phyloP scores from a whole-genome alignment of 2,797 vertebrate species.

The Dendrocincla fuliginosa region DNA sequence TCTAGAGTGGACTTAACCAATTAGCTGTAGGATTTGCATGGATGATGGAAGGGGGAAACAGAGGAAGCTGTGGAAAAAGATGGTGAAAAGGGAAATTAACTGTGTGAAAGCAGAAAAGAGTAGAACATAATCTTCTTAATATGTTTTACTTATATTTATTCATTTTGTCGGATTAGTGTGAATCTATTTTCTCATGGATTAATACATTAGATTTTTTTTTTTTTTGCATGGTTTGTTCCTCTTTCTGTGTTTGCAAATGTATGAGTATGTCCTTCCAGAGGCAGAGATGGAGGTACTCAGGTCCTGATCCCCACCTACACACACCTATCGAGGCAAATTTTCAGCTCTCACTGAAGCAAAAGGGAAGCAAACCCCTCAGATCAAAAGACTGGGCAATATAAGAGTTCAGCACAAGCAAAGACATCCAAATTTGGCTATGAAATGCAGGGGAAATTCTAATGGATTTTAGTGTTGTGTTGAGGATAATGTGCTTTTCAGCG shows the following conservation, averaged over 20 bases:
- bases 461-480: slow-evolving; percentile 11
- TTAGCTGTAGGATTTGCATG: neutral
- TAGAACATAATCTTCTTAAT: slow-evolving; percentile 21
- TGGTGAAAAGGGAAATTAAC: slow-evolving; percentile 15
- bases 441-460: slow-evolving; percentile 24
- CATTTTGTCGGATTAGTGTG: neutral
- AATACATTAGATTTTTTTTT: neutral
- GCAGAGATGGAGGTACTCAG: neutral
- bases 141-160: slow-evolving; percentile 1
- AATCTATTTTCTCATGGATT: neutral
- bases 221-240: neutral
- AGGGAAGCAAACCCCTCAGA: neutral
- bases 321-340: fast-evolving
- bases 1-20: slow-evolving; percentile 41
- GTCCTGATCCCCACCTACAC: neutral
- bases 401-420: neutral
- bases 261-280: fast-evolving
- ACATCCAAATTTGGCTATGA: neutral
- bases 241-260: neutral
- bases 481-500: slow-evolving; percentile 47
- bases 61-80: neutral
- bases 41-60: neutral
- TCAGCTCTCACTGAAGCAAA: neutral
- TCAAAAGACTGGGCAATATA: neutral
- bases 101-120: neutral